Evolutionary conservation across 2,888 invertebrate genomes (phyloP), one percentile per base, ranked within the genome.

Genomic region (Bimastos eiseni): DNA sequence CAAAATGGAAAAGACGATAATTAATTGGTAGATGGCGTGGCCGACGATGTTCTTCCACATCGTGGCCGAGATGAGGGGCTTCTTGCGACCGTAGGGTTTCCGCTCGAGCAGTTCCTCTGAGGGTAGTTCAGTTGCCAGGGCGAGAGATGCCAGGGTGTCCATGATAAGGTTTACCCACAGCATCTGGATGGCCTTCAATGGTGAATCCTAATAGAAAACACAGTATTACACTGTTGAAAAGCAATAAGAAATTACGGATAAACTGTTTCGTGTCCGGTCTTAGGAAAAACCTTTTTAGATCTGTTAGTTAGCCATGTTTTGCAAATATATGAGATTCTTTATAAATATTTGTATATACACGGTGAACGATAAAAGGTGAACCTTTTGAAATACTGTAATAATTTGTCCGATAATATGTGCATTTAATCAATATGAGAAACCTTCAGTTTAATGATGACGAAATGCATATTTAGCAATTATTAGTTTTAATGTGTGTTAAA

Each of bases 31-130:
- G 93, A 99, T 95, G 93, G 98, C 98, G 96, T 99, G 99, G 92
- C 99, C 99, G 93, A 99, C 96, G 95, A 99, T 99, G 95, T 99
- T 99, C 96, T 99, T 99, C 98, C 98, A 98, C 97, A 99, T 99
- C 95, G 98, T 98, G 95, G 98, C 97, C 91, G 98, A 98, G 95
- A 99, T 98, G 93, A 99, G 97, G 92, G 99, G 98, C 96, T 99
- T 99, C 95, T 98, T 99, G 94, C 99, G 97, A 92, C 99, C 99
- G 95, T 99, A 99, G 0, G 99, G 99, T 96, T 98, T 98, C 93
- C 99, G 97, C 94, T 97, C 96, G 93, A 99, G 96, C 93, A 99
- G 96, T 96, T 98, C 98, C 37, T 97, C 96, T 49, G 98, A 98
- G 84, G 99, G 99, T 96, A 98, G 96, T 96, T 99, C 99, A 17